Percentiles rank a stretch among this genome's conserved stretches.
Conservation (phyloP, 2,888 invertebrate species). For the Elgonia sp. region DNA sequence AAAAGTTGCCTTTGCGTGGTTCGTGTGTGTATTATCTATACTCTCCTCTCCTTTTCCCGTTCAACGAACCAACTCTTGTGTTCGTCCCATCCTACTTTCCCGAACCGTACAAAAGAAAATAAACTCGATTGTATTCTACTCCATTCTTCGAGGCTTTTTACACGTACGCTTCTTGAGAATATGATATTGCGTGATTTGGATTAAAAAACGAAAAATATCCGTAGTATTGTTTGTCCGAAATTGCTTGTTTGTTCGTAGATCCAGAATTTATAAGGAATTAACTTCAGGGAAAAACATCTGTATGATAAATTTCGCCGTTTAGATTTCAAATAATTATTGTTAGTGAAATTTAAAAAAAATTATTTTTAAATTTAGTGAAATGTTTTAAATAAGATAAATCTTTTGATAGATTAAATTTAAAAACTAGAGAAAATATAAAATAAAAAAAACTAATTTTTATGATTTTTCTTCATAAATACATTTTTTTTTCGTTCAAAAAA, state of each 20-base stretch:
- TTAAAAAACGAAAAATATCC: slow-evolving; percentile 47
- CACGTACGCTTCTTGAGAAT: slow-evolving; percentile 43
- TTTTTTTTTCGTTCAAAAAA: too few relatives aligned
- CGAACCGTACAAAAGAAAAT: slow-evolving; percentile 61
- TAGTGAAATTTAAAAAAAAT: too few relatives aligned
- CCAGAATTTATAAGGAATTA: not conserved
- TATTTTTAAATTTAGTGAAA: too few relatives aligned
- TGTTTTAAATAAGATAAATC: too few relatives aligned
- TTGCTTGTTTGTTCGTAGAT: slow-evolving; percentile 14
- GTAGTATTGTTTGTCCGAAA: slow-evolving; percentile 26
- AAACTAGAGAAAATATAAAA: too few relatives aligned
- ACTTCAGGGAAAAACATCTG: not conserved
- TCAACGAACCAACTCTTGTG: slow-evolving; percentile 64
- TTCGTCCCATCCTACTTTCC: slow-evolving; percentile 51
- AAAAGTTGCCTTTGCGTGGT: slow-evolving; percentile 58
- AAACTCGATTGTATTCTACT: slow-evolving; percentile 63
- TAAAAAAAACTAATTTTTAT: too few relatives aligned
- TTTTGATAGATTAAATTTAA: too few relatives aligned
- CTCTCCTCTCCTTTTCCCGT: slow-evolving; percentile 54
- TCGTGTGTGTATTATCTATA: slow-evolving; percentile 47
- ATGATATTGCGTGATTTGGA: slow-evolving; percentile 58
- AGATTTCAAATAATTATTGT: too few relatives aligned
- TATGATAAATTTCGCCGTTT: too few relatives aligned
- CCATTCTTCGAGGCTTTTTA: slow-evolving; percentile 51
- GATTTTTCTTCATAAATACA: too few relatives aligned